Percentiles rank a stretch among this genome's conserved stretches.
These are phyloP conservation scores for Nylanderia fulva DNA, from an alignment of 1,140 invertebrate genomes.

Conservation along the genomic window DNA sequence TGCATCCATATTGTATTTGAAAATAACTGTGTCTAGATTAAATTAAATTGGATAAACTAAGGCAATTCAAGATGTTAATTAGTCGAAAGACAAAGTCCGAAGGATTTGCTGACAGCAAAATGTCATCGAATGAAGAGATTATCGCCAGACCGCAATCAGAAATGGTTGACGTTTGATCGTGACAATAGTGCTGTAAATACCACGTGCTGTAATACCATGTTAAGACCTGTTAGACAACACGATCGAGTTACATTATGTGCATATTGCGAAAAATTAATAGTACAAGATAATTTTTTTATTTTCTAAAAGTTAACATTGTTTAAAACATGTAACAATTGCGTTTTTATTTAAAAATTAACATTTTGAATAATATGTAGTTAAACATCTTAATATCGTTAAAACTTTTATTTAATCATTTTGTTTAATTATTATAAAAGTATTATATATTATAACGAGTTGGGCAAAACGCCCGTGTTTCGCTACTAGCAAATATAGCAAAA, in stretches of 20 bases:
- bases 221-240: constrained; percentile 63
- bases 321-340: too few species aligned
- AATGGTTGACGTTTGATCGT: constrained; percentile 57
- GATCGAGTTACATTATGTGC: constrained; percentile 64
- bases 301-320: too few species aligned
- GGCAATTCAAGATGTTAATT: neutral
- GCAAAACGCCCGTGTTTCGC: too few species aligned
- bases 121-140: constrained; percentile 68
- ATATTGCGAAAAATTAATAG: constrained; percentile 65
- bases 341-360: too few species aligned
- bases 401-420: too few species aligned
- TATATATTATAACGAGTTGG: too few species aligned
- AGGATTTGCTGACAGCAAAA: constrained; percentile 44
- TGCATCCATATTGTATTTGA: neutral
- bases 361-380: too few species aligned
- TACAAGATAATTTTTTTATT: too few species aligned
- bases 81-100: neutral
- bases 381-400: too few species aligned
- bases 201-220: constrained; percentile 56
- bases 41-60: neutral
- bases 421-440: too few species aligned
- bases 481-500: too few species aligned
- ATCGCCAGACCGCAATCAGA: constrained; percentile 41
- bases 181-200: constrained; percentile 65
- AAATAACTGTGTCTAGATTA: neutral